These are phyloP conservation scores for Rhynchophorus ferrugineus DNA, from an alignment of 1,140 invertebrate species.

Conservation along the genomic window DNA sequence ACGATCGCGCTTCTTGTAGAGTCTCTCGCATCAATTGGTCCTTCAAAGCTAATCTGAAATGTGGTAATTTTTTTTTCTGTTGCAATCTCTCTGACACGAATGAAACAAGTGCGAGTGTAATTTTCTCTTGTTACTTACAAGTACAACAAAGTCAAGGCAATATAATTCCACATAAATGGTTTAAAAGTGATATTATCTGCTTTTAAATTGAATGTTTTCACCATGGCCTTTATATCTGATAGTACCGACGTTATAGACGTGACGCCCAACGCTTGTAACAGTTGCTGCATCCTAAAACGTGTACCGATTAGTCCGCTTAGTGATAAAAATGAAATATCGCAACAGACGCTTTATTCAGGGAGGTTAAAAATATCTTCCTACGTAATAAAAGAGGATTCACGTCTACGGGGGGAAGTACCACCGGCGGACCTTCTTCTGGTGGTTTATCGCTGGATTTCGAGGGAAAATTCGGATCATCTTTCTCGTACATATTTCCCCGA, in stretches of 20 bases:
- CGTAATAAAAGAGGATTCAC: constrained; percentile 48
- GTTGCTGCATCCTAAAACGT: constrained; percentile 24
- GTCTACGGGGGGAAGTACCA: constrained; percentile 48
- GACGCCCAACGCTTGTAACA: constrained; percentile 22
- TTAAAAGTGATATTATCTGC: constrained; percentile 54
- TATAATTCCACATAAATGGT: constrained; percentile 47
- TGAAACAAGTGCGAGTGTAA: not conserved
- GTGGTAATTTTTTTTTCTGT: not conserved
- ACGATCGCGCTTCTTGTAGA: not conserved
- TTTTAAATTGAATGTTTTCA: constrained; percentile 50
- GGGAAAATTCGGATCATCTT: constrained; percentile 29
- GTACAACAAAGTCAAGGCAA: constrained; percentile 47
- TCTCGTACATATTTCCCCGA: constrained; percentile 35
- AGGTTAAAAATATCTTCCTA: constrained; percentile 48
- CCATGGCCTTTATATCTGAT: constrained; percentile 44
- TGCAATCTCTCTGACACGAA: not conserved
- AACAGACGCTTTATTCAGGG: constrained; percentile 45
- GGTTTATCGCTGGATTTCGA: constrained; percentile 31
- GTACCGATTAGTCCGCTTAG: constrained; percentile 3
- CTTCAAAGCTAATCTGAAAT: not conserved
- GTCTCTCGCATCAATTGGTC: not conserved
- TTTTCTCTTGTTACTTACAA: too few relatives aligned
- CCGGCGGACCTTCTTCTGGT: constrained; percentile 24
- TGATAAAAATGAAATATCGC: not conserved
- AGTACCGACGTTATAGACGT: constrained; percentile 17